A percentile compares a stretch with the other conserved stretches of the same genome.
Conservation (phyloP, 2,888 invertebrate genomes). For the Bugulina stolonifera region DNA sequence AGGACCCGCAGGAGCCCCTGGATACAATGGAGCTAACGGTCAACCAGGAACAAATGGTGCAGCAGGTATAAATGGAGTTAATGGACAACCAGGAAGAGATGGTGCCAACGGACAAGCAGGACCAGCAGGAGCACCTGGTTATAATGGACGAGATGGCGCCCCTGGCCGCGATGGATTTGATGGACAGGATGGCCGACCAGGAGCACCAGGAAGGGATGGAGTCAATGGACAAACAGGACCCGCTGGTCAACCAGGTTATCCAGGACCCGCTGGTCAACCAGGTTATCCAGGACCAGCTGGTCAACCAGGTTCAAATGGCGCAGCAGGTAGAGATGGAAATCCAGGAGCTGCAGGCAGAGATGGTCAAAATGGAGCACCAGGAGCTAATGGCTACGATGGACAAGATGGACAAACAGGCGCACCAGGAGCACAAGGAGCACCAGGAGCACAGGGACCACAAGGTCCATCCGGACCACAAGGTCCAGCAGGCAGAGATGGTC, state of each 20-base stretch:
- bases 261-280: not conserved
- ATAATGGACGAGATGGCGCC: conserved; percentile 22
- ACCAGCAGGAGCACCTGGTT: conserved; percentile 1
- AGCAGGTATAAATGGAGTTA: conserved; percentile 24
- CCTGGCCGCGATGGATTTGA: conserved; percentile 55
- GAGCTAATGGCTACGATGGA: conserved; percentile 25
- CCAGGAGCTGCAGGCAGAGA: not conserved
- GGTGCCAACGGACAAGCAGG: conserved; percentile 21
- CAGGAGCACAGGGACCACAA: not conserved
- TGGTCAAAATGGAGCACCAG: conserved; percentile 23
- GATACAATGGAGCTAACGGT: conserved; percentile 19
- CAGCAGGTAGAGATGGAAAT: conserved; percentile 11
- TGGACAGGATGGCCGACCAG: conserved; percentile 25
- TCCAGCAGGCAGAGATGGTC: not conserved
- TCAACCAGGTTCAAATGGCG: not conserved
- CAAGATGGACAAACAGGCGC: conserved; percentile 17
- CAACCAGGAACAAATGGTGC: not conserved
- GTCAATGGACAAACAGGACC: not conserved
- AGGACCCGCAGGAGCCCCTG: not conserved
- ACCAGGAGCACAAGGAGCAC: conserved; percentile 23
- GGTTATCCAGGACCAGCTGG: not conserved
- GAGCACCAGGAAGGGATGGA: conserved; percentile 11
- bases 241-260: not conserved
- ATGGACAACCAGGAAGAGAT: not conserved
- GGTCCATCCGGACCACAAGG: not conserved